A percentile compares a stretch with the other conserved stretches of the same genome.
These are phyloP conservation scores for Caenorhabditis tropicalis DNA, from an alignment of 1,140 invertebrate genomes.

Conservation along the genomic window DNA sequence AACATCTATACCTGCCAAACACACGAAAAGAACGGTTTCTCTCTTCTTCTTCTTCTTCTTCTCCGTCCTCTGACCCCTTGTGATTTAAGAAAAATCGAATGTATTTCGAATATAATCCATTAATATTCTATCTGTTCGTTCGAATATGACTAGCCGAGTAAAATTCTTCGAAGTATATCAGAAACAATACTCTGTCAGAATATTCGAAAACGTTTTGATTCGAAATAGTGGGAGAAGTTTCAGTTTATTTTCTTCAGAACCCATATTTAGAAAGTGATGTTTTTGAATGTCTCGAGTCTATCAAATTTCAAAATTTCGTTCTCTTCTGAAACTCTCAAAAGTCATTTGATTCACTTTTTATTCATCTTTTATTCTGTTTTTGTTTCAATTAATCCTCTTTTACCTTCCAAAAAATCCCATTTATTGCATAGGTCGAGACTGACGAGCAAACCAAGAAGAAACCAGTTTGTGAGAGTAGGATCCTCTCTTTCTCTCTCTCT, in stretches of 20 bases:
- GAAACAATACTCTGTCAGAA: too few relatives aligned
- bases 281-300: too few relatives aligned
- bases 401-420: not conserved
- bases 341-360: not conserved
- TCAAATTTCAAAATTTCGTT: not conserved
- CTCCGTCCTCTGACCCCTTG: not conserved
- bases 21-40: constrained; percentile 5
- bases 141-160: too few relatives aligned
- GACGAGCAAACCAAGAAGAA: not conserved
- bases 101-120: too few relatives aligned
- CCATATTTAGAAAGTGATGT: too few relatives aligned
- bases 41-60: not conserved
- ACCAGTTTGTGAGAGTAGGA: not conserved
- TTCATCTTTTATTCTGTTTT: not conserved
- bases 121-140: too few relatives aligned
- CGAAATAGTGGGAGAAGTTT: too few relatives aligned
- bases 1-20: constrained; percentile 28
- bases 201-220: too few relatives aligned
- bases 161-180: too few relatives aligned
- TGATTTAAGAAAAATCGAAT: too few relatives aligned
- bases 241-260: too few relatives aligned
- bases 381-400: not conserved
- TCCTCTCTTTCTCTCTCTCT: not conserved
- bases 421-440: not conserved
- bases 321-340: too few relatives aligned